Evolutionary conservation across 2,888 invertebrate genomes (phyloP).

Genomic region (Drosophila algonquin): DNA sequence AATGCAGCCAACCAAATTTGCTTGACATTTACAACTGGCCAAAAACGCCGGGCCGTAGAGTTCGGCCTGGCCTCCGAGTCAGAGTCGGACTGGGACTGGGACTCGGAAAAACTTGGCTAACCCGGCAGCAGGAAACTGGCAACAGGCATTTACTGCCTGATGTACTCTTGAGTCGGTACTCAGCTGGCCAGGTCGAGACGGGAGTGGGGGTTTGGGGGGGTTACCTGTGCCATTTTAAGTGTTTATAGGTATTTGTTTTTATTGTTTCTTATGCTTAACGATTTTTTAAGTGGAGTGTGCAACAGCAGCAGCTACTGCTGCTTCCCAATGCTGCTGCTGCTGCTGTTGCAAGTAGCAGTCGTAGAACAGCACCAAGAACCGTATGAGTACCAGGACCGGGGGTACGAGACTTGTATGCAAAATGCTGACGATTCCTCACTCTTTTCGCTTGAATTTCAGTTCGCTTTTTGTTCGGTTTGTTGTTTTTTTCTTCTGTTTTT

Average conservation of each 20-base stretch:
- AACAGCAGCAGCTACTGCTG: constrained; percentile 49
- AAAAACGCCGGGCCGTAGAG: constrained; percentile 60
- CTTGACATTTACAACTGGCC: constrained; percentile 77
- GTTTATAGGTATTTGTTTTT: constrained; percentile 79
- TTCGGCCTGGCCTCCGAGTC: constrained; percentile 11
- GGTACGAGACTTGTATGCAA: constrained; percentile 57
- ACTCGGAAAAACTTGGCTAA: constrained; percentile 25
- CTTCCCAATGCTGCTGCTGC: too few species aligned
- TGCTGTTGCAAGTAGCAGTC: constrained; percentile 24
- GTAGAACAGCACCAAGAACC: constrained; percentile 30
- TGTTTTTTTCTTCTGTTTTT: not conserved
- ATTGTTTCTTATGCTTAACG: constrained; percentile 77
- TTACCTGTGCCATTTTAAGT: constrained; percentile 74
- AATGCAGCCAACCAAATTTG: constrained; percentile 71
- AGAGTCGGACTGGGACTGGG: not conserved
- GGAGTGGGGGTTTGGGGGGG: not conserved
- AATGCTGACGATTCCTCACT: constrained; percentile 49
- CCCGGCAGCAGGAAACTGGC: constrained; percentile 36
- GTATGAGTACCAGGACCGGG: constrained; percentile 24
- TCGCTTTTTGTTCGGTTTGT: constrained; percentile 12
- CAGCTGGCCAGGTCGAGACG: constrained; percentile 2
- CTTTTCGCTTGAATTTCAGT: constrained; percentile 40
- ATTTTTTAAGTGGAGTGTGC: constrained; percentile 75
- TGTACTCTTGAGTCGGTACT: constrained; percentile 39
- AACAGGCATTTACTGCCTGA: constrained; percentile 39